Percentiles rank a stretch among this genome's conserved stretches.
Evolutionary conservation across 2,113 vertebrate species (phyloP).

Genomic region (Ptyas mucosa): DNA sequence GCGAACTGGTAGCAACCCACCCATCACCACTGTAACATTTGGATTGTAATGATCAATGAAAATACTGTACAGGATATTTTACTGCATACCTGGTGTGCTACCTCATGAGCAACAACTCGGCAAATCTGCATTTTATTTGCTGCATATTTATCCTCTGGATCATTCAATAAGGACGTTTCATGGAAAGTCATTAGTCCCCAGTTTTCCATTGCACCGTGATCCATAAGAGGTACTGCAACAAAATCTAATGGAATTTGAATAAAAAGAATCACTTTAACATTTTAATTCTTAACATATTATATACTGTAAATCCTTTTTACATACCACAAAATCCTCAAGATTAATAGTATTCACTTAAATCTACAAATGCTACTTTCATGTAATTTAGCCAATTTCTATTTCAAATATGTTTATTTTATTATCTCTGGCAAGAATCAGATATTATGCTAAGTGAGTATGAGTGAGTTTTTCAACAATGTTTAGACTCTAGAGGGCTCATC

Average conservation of each 20-base stretch:
- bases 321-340: background rate
- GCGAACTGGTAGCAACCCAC: no score
- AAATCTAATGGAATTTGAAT: constrained; percentile 68
- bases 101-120: constrained; percentile 69
- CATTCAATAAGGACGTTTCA: constrained; percentile 60
- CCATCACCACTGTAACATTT: background rate
- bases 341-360: background rate
- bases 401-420: background rate
- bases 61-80: constrained; percentile 52
- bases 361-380: background rate
- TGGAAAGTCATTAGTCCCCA: constrained; percentile 75
- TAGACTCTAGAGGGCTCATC: background rate
- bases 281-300: constrained; percentile 17
- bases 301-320: background rate
- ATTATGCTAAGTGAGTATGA: background rate
- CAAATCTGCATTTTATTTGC: constrained; percentile 51
- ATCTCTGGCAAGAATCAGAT: background rate
- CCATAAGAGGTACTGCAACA: constrained; percentile 69
- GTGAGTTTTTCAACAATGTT: background rate
- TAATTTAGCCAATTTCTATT: background rate
- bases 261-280: constrained; percentile 27
- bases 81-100: constrained; percentile 79
- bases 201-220: constrained; percentile 73
- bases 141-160: constrained; percentile 52
- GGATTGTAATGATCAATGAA: constrained; percentile 27